Conservation (phyloP, 2,888 invertebrate species). For the Crematogaster levior region DNA sequence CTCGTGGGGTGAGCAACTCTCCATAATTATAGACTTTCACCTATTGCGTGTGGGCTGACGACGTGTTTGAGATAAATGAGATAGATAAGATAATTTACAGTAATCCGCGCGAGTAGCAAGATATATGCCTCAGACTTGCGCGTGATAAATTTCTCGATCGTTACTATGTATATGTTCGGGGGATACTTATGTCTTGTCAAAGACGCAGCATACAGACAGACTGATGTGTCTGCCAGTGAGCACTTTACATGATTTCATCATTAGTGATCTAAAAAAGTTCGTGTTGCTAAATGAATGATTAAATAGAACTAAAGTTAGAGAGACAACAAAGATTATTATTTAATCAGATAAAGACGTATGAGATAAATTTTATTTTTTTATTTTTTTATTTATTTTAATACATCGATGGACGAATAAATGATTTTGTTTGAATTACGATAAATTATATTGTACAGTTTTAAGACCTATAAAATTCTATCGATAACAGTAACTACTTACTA, state of each 20-base stretch:
- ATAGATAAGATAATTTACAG: constrained; percentile 51
- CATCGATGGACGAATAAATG: not conserved
- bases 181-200: constrained; percentile 21
- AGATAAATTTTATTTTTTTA: constrained; percentile 2
- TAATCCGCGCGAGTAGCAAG: constrained; percentile 19
- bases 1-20: constrained; percentile 1
- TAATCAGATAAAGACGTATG: not conserved
- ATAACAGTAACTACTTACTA: not conserved
- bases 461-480: not conserved
- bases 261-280: constrained; percentile 54
- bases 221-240: constrained; percentile 16
- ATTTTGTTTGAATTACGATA: no score
- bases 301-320: not conserved
- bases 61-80: constrained; percentile 45
- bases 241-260: constrained; percentile 63
- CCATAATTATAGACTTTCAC: constrained; percentile 50
- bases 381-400: not conserved
- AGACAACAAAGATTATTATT: not conserved
- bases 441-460: not conserved
- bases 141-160: constrained; percentile 46
- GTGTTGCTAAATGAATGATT: constrained; percentile 14
- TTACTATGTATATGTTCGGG: constrained; percentile 21
- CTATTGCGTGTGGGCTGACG: constrained; percentile 42
- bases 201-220: constrained; percentile 14
- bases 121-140: constrained; percentile 12